Percentiles rank a stretch among this genome's conserved stretches.
Conservation (phyloP, 1,140 invertebrate species). For the Drosophila insularis region DNA sequence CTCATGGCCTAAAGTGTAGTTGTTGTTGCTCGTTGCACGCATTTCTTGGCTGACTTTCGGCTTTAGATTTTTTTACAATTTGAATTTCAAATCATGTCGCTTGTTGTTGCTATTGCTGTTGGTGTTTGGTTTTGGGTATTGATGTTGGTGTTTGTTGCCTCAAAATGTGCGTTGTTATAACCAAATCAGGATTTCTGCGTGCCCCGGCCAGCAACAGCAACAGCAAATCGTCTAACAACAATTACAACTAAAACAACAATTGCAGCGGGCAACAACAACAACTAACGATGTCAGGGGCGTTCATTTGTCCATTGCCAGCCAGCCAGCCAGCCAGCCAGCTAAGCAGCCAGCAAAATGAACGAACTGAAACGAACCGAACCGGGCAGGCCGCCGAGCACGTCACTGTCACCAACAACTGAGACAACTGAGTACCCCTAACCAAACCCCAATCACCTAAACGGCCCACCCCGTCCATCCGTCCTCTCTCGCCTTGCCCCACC, state of each 20-base stretch:
- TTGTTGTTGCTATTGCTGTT: constrained; percentile 3
- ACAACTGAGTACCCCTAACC: constrained; percentile 34
- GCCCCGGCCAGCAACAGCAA: constrained; percentile 29
- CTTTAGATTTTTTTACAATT: constrained; percentile 55
- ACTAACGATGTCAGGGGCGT: constrained; percentile 78
- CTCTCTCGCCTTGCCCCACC: constrained; percentile 1
- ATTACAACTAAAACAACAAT: constrained; percentile 62
- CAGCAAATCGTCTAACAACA: constrained; percentile 57
- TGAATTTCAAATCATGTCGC: constrained; percentile 75
- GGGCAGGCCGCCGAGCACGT: constrained; percentile 64
- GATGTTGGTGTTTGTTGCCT: constrained; percentile 19
- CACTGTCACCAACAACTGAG: constrained; percentile 63
- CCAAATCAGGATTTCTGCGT: constrained; percentile 81
- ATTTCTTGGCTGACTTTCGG: constrained; percentile 65
- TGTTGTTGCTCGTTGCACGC: constrained; percentile 49
- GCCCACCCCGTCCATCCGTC: not conserved
- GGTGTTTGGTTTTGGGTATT: not conserved
- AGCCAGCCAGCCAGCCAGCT: constrained; percentile 45
- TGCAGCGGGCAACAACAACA: constrained; percentile 41
- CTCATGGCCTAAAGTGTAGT: constrained; percentile 57
- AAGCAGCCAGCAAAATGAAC: constrained; percentile 28
- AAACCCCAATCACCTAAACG: constrained; percentile 27
- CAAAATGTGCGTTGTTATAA: constrained; percentile 76
- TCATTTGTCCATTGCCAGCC: constrained; percentile 77
- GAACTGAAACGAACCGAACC: constrained; percentile 65